A percentile compares a stretch with the other conserved stretches of the same genome.
Conservation (phyloP, 2,113 vertebrate species). For the Tympanuchus pallidicinctus region DNA sequence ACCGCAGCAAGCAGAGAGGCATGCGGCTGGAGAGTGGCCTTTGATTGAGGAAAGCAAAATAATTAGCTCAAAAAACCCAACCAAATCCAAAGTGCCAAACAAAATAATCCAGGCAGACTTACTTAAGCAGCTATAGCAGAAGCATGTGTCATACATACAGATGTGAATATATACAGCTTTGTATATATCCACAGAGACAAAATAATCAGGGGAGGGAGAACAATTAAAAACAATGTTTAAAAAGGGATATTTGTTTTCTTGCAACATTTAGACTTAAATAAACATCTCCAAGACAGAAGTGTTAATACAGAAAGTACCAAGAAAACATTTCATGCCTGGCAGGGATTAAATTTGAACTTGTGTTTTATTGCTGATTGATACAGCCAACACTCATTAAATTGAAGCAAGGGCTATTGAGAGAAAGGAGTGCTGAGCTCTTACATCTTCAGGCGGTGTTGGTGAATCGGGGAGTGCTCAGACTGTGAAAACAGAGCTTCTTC, state of each 20-base stretch:
- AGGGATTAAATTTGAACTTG: slow-evolving; percentile 22
- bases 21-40: slow-evolving; percentile 6
- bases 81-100: slow-evolving; percentile 21
- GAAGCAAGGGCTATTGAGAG: background rate
- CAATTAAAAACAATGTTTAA: background rate
- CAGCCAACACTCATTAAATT: slow-evolving; percentile 6
- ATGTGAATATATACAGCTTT: slow-evolving; percentile 9
- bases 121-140: slow-evolving; percentile 24
- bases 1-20: slow-evolving; percentile 50
- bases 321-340: slow-evolving; percentile 44
- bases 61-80: slow-evolving; percentile 27
- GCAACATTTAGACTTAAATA: background rate
- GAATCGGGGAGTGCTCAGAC: background rate
- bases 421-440: background rate
- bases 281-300: background rate
- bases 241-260: slow-evolving; percentile 8
- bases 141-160: slow-evolving; percentile 47
- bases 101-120: slow-evolving; percentile 13
- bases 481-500: slow-evolving; percentile 16
- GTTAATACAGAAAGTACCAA: background rate
- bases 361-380: slow-evolving; percentile 3
- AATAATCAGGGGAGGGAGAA: background rate
- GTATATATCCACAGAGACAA: slow-evolving; percentile 39
- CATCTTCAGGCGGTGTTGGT: background rate
- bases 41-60: slow-evolving; percentile 36